Base-by-base conservation (phyloP, 2,113 vertebrate genomes). In the Erythrocercus mccallii region DNA sequence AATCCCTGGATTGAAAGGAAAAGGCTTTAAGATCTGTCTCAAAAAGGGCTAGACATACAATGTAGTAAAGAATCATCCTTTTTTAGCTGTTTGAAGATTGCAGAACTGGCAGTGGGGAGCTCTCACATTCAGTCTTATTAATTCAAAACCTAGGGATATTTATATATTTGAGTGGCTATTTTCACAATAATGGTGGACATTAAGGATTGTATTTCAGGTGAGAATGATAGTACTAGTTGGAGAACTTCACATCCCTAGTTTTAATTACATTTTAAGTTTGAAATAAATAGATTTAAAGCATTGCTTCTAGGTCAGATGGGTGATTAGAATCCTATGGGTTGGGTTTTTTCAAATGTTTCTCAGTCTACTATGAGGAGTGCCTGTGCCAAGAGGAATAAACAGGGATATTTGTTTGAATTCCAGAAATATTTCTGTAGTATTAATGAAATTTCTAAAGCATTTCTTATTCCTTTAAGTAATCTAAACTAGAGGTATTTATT, bases 361-460 rank as follows among this genome's bases (percentile, higher is more conserved):
- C 2, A 5, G 3, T 86, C 71, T 65, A 92, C 64, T 69, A 4
- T 88, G 58, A 91, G 73, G 33, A 77, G 5, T n/a, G 35, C 16
- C 48, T 91, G 18, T 74, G 38, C 58, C 84, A 91, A 88, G 37
- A 78, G 25, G 50, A 94, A 89, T 94, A 91, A 93, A 87, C 37
- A 93, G 51, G 38, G 37, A 76, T 86, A 71, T 64, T 89, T 88
- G 24, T 51, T 84, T 91, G 60, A 95, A 96, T 94, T 76, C 64
- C 77, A 85, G 47, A 93, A 93, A 88, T 88, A 73, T 58, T 81
- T 93, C 17, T 83, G 50, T 51, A 94, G 40, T 37, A 47, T 80
- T 87, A 65, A 81, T 77, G 30, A 85, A 71, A 90, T 86, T 91
- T 88, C 27, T 76, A 7, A 33, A 47, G 25, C 37, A 27, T 44